Base-by-base conservation (phyloP, 2,797 vertebrate genomes). In the Fistularia commersonii region DNA sequence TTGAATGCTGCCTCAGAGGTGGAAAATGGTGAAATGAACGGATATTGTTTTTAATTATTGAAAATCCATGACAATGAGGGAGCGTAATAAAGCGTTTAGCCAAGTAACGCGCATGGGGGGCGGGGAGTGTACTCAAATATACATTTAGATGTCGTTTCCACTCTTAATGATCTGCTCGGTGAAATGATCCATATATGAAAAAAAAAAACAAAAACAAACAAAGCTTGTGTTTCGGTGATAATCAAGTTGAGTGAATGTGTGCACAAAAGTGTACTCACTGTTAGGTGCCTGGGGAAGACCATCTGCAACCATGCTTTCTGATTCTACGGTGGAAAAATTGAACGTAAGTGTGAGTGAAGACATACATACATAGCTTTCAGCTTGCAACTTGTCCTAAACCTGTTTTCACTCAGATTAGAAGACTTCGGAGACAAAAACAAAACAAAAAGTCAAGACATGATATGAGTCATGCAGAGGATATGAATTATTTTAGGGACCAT, bases 251-350 rank as follows among this genome's bases (percentile, higher is more conserved):
- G 9, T 34, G 7, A 48, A 10, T 48, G 48, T 54, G 32, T 5
- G 43, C 40, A 57, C n/a, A 38, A 48, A 41, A 12, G n/a, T 57
- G 48, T 66, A 95, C 96, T 97, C 84, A 99, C 96, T 98, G 90
- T 88, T 91, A 32, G 87, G 74, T 32, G 93, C 84, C 62, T 91
- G 93, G 35, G 93, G 91, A 35, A 91, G 86, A 62, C 91, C 90
- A 72, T 98, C 95, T 40, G 89, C 91, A 48, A 94, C 91, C 68
- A 92, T 89, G 67, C 89, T 90, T 84, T 98, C 95, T 2, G 95
- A 93, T 85, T 98, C 97, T 98, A 85, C 32, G 67, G 37, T 13
- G 48, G 42, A 55, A 45, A 66, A 72, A 70, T 6, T 51, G 3
- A 40, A 34, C 50, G 35, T n/a, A 14, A 32, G 10, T 36, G 8